Conservation (phyloP, 2,888 invertebrate species). For the Drosophila melanosoma region DNA sequence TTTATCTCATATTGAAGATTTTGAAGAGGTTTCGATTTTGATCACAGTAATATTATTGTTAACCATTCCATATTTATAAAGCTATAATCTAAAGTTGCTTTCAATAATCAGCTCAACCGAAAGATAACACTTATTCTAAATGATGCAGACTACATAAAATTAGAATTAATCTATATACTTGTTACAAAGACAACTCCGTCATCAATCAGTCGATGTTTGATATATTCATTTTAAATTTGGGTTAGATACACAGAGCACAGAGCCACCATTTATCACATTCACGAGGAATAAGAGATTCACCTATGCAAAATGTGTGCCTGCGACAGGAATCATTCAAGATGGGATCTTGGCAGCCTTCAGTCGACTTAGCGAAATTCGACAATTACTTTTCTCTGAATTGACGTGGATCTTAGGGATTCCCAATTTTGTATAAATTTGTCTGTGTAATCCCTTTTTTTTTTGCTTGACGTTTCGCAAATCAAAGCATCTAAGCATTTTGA, state of each 20-base stretch:
- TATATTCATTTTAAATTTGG: conserved; percentile 11
- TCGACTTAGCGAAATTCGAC: conserved; percentile 28
- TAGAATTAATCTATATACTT: not conserved
- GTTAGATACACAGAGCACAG: conserved; percentile 5
- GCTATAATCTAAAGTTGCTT: not conserved
- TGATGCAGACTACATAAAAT: not conserved
- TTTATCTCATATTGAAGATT: too few species aligned
- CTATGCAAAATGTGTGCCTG: conserved; percentile 17
- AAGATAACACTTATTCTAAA: not conserved
- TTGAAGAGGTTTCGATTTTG: too few species aligned
- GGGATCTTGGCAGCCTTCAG: conserved; percentile 31
- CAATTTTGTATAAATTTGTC: conserved; percentile 24
- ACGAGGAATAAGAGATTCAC: conserved; percentile 21
- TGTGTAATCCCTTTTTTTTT: conserved; percentile 40
- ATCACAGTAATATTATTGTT: too few species aligned
- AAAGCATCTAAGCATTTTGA: conserved; percentile 63
- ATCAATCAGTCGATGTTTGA: not conserved
- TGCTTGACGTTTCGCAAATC: conserved; percentile 47
- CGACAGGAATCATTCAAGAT: conserved; percentile 19
- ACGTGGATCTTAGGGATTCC: conserved; percentile 26
- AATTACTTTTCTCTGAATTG: conserved; percentile 22
- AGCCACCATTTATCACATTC: conserved; percentile 19
- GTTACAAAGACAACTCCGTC: not conserved
- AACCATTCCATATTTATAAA: not conserved
- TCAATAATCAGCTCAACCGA: not conserved